Percentiles rank a stretch among this genome's conserved stretches.
Conservation (phyloP, 2,113 vertebrate species). For the Myotis lucifugus region DNA sequence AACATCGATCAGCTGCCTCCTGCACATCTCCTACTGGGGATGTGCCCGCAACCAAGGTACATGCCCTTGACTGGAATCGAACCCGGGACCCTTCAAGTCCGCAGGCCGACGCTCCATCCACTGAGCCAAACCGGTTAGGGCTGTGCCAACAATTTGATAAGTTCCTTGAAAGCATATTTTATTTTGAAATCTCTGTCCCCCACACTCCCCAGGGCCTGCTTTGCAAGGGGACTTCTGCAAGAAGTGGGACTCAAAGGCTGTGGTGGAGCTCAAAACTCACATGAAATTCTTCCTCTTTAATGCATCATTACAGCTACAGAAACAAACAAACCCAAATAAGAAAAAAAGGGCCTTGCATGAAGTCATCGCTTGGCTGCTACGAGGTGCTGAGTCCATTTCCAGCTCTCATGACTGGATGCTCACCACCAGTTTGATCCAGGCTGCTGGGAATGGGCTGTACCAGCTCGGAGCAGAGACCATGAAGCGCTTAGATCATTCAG, state of each 20-base stretch:
- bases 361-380: constrained; percentile 44
- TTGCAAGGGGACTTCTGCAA: background rate
- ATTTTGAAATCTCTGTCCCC: background rate
- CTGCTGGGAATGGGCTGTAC: background rate
- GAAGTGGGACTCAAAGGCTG: background rate
- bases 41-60: too few species aligned
- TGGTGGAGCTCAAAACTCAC: background rate
- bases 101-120: too few species aligned
- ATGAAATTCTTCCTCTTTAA: background rate
- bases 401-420: constrained; percentile 3
- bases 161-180: background rate
- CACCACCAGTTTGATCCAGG: background rate
- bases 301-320: constrained; percentile 25
- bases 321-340: constrained; percentile 31
- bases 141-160: background rate
- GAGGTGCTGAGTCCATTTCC: constrained; percentile 53
- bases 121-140: too few species aligned
- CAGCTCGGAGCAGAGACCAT: background rate
- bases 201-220: background rate
- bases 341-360: background rate
- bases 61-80: too few species aligned
- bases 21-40: too few species aligned
- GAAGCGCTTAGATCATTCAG: background rate
- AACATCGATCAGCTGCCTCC: too few species aligned
- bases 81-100: too few species aligned